Evolutionary conservation across 2,797 vertebrate genomes (phyloP), one percentile per base, ranked within the genome.

Genomic region (Coreius guichenoti): DNA sequence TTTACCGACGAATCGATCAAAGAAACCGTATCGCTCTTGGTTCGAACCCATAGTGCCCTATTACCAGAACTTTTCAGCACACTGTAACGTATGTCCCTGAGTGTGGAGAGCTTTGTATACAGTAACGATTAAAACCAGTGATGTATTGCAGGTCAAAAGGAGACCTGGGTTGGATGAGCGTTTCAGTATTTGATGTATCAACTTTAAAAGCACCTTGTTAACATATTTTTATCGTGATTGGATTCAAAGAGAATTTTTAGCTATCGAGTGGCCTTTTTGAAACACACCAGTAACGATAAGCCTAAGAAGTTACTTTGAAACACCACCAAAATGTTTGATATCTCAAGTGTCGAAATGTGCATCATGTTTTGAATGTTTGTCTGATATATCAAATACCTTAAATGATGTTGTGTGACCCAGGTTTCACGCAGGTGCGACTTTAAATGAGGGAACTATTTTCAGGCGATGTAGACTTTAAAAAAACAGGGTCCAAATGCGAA

Each of bases 11-110:
- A 91, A 78, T 75, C 31, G 67, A 86, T 87, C 56, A 90, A 87
- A 86, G 72, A 86, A 83, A 17, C 54, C 92, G 91, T 93, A 87
- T 91, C 90, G 91, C 91, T 90, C 91, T 86, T 80, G 82, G 72
- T 86, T 92, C 67, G 56, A 87, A 78, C 76, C 92, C 93, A 91
- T 92, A 82, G 88, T 92, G 89, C 89, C 90, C 89, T 90, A 76
- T 91, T 84, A 92, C 91, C 92, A 73, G 92, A 89, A 93, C 91
- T 92, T 93, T 94, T 92, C 89, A 93, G 91, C 90, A 93, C 91
- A 90, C 89, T 91, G 92, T 93, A 91, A 90, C 89, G 91, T 92
- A 91, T 77, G 83, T 93, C 94, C 93, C 94, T 93, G 91, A 93
- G 51, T 92, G 92, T 93, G 94, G 93, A 92, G 92, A 90, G 91